These are phyloP conservation scores for Catalaphyllia jardinei DNA, from an alignment of 64 coral and sea anemone genomes.

Conservation along the genomic window DNA sequence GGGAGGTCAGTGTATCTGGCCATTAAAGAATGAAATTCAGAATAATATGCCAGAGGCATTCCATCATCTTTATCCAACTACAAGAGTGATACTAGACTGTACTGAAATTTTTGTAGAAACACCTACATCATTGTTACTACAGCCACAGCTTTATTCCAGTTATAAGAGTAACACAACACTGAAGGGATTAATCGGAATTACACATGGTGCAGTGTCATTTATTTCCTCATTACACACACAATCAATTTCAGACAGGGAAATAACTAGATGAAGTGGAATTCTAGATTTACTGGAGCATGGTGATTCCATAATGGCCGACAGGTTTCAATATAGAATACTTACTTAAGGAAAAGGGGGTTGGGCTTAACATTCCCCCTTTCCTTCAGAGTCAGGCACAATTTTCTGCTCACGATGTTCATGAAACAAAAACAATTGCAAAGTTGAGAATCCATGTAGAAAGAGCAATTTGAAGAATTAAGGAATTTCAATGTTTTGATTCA, in stretches of 20 bases:
- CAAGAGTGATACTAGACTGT: slow-evolving; percentile 52
- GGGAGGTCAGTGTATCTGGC: slow-evolving; percentile 41
- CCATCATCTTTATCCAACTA: slow-evolving; percentile 20
- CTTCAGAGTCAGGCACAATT: background rate
- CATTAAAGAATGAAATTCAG: slow-evolving; percentile 28
- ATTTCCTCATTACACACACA: too few species aligned
- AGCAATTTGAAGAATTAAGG: slow-evolving; percentile 32
- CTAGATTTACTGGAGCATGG: background rate
- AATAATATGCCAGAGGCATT: slow-evolving; percentile 54
- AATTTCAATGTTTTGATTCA: slow-evolving; percentile 55
- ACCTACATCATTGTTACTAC: slow-evolving; percentile 22
- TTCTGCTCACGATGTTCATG: background rate
- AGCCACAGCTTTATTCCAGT: slow-evolving; percentile 35
- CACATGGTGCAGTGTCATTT: too few species aligned
- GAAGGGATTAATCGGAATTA: too few species aligned
- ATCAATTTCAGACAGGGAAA: too few species aligned
- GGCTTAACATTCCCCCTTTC: background rate
- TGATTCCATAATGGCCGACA: too few species aligned
- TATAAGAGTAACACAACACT: slow-evolving; percentile 36
- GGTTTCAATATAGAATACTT: background rate
- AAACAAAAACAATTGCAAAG: slow-evolving; percentile 1
- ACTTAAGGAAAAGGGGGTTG: slow-evolving; percentile 3
- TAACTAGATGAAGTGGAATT: too few species aligned
- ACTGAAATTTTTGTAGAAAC: slow-evolving; percentile 56
- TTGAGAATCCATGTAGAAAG: background rate